Base-by-base conservation (phyloP, 2,113 vertebrate species). In the Ceuthmochares aereus region DNA sequence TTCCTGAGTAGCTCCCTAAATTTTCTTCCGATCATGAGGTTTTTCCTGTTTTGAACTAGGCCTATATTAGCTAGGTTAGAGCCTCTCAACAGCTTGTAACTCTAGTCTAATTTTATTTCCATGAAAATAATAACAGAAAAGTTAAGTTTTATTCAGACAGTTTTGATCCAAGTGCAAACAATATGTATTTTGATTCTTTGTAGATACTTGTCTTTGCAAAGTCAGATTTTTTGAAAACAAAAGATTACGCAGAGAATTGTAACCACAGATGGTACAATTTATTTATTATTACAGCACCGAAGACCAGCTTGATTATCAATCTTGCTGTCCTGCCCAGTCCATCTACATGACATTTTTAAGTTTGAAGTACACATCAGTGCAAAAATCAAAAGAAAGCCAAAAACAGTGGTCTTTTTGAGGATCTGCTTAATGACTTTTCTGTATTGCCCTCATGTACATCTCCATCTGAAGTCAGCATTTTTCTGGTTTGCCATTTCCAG, bases 121-220 rank as follows among this genome's bases (percentile, higher is more conserved):
- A 77, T 12, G 2, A 0, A n/a, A 12, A 62, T 14, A 27, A 86
- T 17, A 4, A 0, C 14, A 3, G 3, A 25, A 11, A 69, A 59
- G 2, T 72, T 69, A 74, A 34, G 21, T 85, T 79, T 58, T 69
- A 36, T 29, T 75, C 23, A 63, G 58, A 42, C 6, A 32, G 11
- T 47, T 90, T 73, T 52, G 23, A 60, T 87, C 21, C 29, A 52
- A 80, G 30, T 42, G 13, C 10, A 64, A 73, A 20, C 9, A 43
- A 70, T 4, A 1, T 32, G 12, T 10, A 34, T 73, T 83, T 66
- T 75, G 19, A 69, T 66, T 75, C 13, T 43, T 27, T 64, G 56
- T 34, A 17, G 5, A 26, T 25, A 29, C 68, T 68, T 83, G 6
- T 34, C 51, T 42, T 81, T 78, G 11, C 13, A 67, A 36, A 59